Conservation (phyloP, 2,888 invertebrate genomes). For the Escarpia spicata region DNA sequence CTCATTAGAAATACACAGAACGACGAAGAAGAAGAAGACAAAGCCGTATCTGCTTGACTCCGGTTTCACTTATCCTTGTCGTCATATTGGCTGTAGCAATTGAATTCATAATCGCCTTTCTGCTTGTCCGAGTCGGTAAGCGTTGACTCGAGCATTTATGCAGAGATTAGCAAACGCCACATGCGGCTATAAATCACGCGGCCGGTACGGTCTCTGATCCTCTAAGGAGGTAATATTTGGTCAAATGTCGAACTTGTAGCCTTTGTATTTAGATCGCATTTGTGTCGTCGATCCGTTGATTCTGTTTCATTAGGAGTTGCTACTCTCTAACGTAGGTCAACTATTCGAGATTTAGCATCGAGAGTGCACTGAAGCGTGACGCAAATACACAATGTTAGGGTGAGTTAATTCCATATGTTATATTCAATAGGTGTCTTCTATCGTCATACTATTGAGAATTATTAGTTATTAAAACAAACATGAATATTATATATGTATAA, state of each 20-base stretch:
- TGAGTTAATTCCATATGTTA: background rate
- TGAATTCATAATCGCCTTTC: constrained; percentile 16
- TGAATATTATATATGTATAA: background rate
- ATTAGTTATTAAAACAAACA: background rate
- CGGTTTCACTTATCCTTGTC: background rate
- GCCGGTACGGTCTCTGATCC: background rate
- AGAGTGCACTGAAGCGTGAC: background rate
- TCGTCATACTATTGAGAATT: background rate
- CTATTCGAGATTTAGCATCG: background rate
- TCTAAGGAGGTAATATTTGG: constrained; percentile 3
- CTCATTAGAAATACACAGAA: background rate
- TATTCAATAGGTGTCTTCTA: background rate
- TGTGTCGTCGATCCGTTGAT: background rate
- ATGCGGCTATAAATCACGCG: background rate
- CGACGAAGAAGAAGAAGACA: background rate
- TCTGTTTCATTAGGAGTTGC: background rate
- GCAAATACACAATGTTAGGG: background rate
- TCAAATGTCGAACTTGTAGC: background rate
- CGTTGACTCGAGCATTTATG: background rate
- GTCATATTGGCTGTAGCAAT: background rate
- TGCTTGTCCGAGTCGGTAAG: background rate
- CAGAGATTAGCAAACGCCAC: background rate
- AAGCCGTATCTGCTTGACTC: background rate
- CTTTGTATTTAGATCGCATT: background rate
- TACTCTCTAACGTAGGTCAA: background rate